A percentile compares a stretch with the other conserved stretches of the same genome.
Conservation (phyloP, 1,140 invertebrate species). For the Wasmannia auropunctata region DNA sequence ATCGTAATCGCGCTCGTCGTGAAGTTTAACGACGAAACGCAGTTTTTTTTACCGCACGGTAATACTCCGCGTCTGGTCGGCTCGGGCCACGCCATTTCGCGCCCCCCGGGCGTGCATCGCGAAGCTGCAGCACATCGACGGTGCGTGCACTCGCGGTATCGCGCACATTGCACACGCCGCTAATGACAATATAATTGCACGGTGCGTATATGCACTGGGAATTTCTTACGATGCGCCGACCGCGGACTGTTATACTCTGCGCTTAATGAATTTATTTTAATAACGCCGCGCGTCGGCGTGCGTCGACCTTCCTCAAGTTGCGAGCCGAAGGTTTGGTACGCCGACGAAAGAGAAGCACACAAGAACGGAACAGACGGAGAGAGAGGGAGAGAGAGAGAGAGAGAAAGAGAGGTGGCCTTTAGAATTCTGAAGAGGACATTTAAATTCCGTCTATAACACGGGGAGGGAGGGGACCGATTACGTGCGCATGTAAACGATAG, state of each 20-base stretch:
- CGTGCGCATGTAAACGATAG: slow-evolving; percentile 70
- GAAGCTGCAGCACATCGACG: not conserved
- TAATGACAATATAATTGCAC: slow-evolving; percentile 81
- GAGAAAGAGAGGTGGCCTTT: not conserved
- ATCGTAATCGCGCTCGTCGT: not conserved
- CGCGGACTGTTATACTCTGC: slow-evolving; percentile 37
- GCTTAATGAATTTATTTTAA: slow-evolving; percentile 76
- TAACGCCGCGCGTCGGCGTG: slow-evolving; percentile 57
- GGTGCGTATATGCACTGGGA: slow-evolving; percentile 56
- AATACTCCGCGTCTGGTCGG: not conserved
- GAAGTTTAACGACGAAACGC: slow-evolving; percentile 10
- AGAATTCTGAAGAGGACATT: slow-evolving; percentile 60
- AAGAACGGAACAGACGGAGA: not conserved
- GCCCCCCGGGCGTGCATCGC: slow-evolving; percentile 2
- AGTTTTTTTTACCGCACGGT: slow-evolving; percentile 1
- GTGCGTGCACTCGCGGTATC: slow-evolving; percentile 40
- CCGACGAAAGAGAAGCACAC: not conserved
- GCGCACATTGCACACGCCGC: slow-evolving; percentile 63
- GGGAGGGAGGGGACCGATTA: slow-evolving; percentile 52
- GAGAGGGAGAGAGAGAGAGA: slow-evolving; percentile 8
- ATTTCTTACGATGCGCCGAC: slow-evolving; percentile 63
- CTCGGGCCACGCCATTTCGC: slow-evolving; percentile 8
- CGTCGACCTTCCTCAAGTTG: slow-evolving; percentile 62
- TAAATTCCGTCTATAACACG: slow-evolving; percentile 64
- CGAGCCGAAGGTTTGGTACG: slow-evolving; percentile 9